phyloP scores from a whole-genome alignment of 2,888 invertebrate genomes.

The Stenichneumon culpator region DNA sequence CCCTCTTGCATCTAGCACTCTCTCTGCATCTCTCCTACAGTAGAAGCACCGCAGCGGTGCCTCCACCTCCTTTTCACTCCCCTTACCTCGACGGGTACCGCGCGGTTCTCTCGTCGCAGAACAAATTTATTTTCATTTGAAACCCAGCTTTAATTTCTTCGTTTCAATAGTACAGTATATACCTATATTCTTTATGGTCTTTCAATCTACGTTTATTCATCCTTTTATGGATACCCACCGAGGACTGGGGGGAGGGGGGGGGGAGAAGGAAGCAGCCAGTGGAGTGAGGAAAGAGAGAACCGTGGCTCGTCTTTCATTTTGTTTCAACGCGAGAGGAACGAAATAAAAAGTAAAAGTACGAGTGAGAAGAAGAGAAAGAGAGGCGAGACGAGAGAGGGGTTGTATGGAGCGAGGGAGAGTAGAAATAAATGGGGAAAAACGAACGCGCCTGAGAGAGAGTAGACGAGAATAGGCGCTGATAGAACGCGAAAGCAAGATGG shows the following conservation, averaged over 20 bases:
- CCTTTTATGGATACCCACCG: conserved; percentile 73
- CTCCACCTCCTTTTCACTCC: conserved; percentile 64
- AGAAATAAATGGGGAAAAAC: conserved; percentile 63
- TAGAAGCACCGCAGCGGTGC: conserved; percentile 62
- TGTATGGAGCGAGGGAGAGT: conserved; percentile 63
- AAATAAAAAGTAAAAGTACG: conserved; percentile 40
- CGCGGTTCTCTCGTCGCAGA: conserved; percentile 53
- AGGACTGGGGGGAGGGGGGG: conserved; percentile 22
- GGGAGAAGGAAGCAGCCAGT: conserved; percentile 14
- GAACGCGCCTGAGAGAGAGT: conserved; percentile 8
- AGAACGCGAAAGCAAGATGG: conserved; percentile 35
- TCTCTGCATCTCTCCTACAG: conserved; percentile 64
- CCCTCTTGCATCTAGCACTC: conserved; percentile 5
- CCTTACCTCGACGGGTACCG: conserved; percentile 11
- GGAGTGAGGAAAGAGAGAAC: conserved; percentile 13
- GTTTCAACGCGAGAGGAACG: conserved; percentile 69
- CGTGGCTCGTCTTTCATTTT: conserved; percentile 72
- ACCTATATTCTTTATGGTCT: conserved; percentile 72
- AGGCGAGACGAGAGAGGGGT: conserved; percentile 64
- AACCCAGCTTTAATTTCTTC: conserved; percentile 74
- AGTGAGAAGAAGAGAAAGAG: conserved; percentile 46
- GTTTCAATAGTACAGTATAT: conserved; percentile 64
- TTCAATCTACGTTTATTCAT: conserved; percentile 78
- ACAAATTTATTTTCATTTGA: conserved; percentile 72
- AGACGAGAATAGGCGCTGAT: conserved; percentile 58